Evolutionary conservation across 1,140 invertebrate genomes (phyloP).

Genomic region (Chrysopa pallens): DNA sequence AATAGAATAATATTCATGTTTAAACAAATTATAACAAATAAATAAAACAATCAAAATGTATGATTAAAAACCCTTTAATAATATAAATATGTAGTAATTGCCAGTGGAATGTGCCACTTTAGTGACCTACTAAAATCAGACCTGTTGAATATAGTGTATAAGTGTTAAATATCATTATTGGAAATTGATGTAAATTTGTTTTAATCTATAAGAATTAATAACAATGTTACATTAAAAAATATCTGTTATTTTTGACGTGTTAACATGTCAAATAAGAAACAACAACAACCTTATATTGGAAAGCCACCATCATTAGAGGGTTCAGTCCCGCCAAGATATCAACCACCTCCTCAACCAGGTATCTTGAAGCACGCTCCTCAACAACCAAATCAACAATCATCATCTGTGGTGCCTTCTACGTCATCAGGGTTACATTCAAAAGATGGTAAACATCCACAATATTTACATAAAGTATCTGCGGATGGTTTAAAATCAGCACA

Average conservation of each 20-base stretch:
- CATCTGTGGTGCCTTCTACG: too few relatives aligned
- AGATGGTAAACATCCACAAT: conserved; percentile 1
- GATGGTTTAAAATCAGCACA: not conserved
- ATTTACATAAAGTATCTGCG: conserved; percentile 4
- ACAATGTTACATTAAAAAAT: conserved; percentile 8
- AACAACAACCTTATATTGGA: conserved; percentile 12
- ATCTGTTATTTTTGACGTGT: conserved; percentile 7
- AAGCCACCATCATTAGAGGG: conserved; percentile 11
- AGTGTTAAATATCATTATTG: conserved; percentile 10
- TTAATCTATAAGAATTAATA: conserved; percentile 6
- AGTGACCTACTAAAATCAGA: not conserved
- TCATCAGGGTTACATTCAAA: too few relatives aligned
- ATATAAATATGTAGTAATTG: not conserved
- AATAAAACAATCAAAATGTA: not conserved
- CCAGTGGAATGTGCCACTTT: not conserved
- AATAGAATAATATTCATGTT: not conserved
- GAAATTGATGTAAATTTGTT: conserved; percentile 9
- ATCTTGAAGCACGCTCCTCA: conserved; percentile 31
- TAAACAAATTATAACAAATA: not conserved
- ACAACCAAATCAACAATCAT: conserved; percentile 1
- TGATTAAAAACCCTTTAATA: not conserved
- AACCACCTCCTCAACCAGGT: conserved; percentile 40
- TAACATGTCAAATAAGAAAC: conserved; percentile 22
- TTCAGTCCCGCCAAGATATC: conserved; percentile 37
- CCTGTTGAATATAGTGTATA: not conserved